Evolutionary conservation across 2,888 invertebrate genomes (phyloP).

Genomic region (Caenorhabditis plicata): DNA sequence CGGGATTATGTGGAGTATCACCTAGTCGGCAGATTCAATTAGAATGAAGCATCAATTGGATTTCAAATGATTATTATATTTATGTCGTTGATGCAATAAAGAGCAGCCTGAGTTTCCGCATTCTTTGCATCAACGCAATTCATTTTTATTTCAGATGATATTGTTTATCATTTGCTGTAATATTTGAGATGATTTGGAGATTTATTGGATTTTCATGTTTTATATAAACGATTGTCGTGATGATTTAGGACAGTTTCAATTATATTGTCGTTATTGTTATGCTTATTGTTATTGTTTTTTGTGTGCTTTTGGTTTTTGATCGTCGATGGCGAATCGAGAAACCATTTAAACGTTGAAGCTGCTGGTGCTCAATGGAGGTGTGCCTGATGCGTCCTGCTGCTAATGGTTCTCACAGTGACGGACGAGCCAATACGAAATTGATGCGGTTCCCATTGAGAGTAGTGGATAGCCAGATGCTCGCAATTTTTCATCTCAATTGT

Average conservation of each 20-base stretch:
- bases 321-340: not conserved
- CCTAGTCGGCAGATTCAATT: too few species aligned
- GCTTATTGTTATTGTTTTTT: not conserved
- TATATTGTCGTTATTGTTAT: too few species aligned
- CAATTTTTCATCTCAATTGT: conserved; percentile 19
- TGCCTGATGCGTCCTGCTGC: not conserved
- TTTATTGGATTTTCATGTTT: not conserved
- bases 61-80: too few species aligned
- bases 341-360: not conserved
- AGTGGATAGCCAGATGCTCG: conserved; percentile 34
- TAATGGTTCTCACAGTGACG: too few species aligned
- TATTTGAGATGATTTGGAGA: not conserved
- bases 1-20: too few species aligned
- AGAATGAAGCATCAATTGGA: too few species aligned
- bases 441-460: too few species aligned
- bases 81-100: not conserved
- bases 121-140: not conserved
- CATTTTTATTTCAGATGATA: not conserved
- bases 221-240: too few species aligned
- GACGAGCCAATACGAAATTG: too few species aligned
- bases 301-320: not conserved
- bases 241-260: too few species aligned
- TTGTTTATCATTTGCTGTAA: not conserved
- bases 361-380: not conserved
- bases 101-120: not conserved